A percentile compares a stretch with the other conserved stretches of the same genome.
These are phyloP conservation scores for Paracanthobrama guichenoti DNA, from an alignment of 2,113 vertebrate genomes.

Conservation along the genomic window DNA sequence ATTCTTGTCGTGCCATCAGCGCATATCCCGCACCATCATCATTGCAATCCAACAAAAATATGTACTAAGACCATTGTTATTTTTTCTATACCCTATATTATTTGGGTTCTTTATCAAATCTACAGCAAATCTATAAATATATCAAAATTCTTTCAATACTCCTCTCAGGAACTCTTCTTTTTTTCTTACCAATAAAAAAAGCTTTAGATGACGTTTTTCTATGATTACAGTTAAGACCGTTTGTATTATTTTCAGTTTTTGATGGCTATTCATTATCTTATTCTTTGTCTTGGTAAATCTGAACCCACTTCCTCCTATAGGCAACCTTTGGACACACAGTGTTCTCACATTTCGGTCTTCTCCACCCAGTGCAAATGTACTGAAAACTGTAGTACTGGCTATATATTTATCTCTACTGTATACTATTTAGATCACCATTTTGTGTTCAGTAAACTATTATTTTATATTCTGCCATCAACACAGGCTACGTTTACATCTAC, in stretches of 20 bases:
- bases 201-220: too few relatives aligned
- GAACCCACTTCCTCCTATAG: too few relatives aligned
- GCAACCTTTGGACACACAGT: not conserved
- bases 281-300: too few relatives aligned
- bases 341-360: not conserved
- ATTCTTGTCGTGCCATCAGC: not conserved
- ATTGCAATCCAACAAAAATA: not conserved
- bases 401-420: not conserved
- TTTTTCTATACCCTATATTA: not conserved
- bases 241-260: too few relatives aligned
- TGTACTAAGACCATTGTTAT: not conserved
- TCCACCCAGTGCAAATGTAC: too few relatives aligned
- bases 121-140: too few relatives aligned
- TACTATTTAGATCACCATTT: not conserved
- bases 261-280: too few relatives aligned
- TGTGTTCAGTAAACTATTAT: not conserved
- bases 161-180: too few relatives aligned
- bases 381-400: not conserved
- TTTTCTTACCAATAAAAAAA: too few relatives aligned
- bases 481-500: not conserved
- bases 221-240: too few relatives aligned
- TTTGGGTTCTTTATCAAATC: not conserved
- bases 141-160: not conserved
- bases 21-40: not conserved
- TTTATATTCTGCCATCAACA: not conserved